Conservation (phyloP, 2,797 vertebrate genomes). For the Lacerta bilineata region DNA sequence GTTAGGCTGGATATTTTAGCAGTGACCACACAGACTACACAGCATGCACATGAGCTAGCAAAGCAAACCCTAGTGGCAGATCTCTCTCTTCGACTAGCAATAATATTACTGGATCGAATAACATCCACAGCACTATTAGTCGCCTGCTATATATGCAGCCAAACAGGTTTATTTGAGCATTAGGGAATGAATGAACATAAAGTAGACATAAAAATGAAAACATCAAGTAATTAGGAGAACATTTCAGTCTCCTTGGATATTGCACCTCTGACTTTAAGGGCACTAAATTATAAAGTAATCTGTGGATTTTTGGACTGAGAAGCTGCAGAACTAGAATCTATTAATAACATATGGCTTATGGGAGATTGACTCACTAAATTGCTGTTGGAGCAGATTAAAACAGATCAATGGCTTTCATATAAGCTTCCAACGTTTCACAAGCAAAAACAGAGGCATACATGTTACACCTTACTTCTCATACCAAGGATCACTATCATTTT, state of each 20-base stretch:
- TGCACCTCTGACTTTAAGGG: background rate
- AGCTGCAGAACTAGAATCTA: background rate
- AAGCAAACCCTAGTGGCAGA: background rate
- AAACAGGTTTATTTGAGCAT: background rate
- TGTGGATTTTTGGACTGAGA: background rate
- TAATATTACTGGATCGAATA: background rate
- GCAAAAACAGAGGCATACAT: no score
- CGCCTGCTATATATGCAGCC: background rate
- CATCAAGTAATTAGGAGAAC: background rate
- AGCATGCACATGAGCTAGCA: background rate
- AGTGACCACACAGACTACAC: background rate
- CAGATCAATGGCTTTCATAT: background rate
- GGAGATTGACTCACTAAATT: background rate
- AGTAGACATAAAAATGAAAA: background rate
- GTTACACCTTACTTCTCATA: background rate
- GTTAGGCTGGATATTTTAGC: background rate
- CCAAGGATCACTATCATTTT: background rate
- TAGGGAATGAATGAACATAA: background rate
- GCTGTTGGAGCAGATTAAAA: background rate
- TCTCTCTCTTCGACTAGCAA: background rate
- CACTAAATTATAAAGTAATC: background rate
- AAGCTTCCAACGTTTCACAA: background rate
- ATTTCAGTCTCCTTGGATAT: background rate
- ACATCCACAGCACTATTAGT: background rate
- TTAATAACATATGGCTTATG: background rate